These are phyloP conservation scores for Saguinus imperator DNA, from an alignment of 2,113 vertebrate species.

Conservation along the genomic window DNA sequence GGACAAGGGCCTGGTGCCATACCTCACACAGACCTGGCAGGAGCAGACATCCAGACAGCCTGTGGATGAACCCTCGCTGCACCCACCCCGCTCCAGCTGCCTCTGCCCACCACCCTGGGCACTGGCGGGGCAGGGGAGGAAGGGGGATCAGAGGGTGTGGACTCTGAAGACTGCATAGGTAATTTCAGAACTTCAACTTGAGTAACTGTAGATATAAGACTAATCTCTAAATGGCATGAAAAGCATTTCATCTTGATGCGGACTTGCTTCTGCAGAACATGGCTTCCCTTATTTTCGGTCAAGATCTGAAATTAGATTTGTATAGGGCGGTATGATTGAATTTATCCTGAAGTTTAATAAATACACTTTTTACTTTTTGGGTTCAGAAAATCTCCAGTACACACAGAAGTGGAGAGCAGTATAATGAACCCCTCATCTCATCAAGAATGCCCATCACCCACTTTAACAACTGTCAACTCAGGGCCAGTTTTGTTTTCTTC, in stretches of 20 bases:
- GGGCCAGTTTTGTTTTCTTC: accelerated
- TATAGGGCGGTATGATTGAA: neutral
- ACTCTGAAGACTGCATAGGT: neutral
- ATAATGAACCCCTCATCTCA: neutral
- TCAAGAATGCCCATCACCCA: neutral
- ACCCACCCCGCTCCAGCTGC: neutral
- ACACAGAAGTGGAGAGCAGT: neutral
- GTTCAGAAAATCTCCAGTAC: neutral
- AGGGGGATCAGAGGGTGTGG: neutral
- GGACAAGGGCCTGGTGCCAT: neutral
- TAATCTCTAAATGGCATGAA: neutral
- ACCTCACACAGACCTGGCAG: neutral
- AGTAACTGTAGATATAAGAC: neutral
- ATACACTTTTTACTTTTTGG: neutral
- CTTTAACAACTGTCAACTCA: neutral
- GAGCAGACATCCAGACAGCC: neutral
- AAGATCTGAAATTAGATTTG: neutral
- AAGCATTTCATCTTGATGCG: neutral
- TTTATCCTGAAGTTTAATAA: neutral
- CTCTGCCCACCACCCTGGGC: neutral
- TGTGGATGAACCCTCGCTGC: accelerated
- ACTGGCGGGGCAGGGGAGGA: neutral
- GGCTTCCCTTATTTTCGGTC: neutral
- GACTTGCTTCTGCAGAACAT: neutral
- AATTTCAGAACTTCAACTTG: neutral